Conservation (phyloP, 2,888 invertebrate genomes). For the Tuberolachnus salignus region DNA sequence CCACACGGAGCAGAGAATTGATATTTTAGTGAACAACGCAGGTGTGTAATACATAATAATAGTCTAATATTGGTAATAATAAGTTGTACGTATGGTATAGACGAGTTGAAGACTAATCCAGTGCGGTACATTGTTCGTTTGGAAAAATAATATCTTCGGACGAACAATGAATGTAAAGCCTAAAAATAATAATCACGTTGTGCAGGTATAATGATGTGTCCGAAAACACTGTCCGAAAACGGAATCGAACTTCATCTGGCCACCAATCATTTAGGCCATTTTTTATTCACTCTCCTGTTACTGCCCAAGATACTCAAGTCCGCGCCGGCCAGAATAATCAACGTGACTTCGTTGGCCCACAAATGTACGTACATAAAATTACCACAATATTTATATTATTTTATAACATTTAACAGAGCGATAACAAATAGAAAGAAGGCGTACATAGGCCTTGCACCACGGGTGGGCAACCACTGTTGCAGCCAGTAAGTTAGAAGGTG, state of each 20-base stretch:
- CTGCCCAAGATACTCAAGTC: slow-evolving; percentile 65
- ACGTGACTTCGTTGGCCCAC: slow-evolving; percentile 60
- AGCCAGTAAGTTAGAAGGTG: too few relatives aligned
- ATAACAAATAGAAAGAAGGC: too few relatives aligned
- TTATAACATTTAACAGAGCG: too few relatives aligned
- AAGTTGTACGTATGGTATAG: too few relatives aligned
- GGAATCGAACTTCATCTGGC: slow-evolving; percentile 69
- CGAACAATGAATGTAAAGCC: background rate
- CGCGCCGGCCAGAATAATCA: slow-evolving; percentile 61
- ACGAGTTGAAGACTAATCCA: too few relatives aligned
- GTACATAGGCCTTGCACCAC: too few relatives aligned
- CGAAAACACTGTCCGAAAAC: slow-evolving; percentile 64
- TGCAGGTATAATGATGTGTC: slow-evolving; percentile 64
- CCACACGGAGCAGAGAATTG: slow-evolving; percentile 60
- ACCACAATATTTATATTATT: too few relatives aligned
- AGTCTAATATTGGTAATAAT: too few relatives aligned
- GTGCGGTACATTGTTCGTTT: too few relatives aligned
- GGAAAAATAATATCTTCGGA: background rate
- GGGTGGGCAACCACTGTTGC: too few relatives aligned
- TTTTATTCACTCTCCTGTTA: slow-evolving; percentile 68
- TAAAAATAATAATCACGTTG: background rate
- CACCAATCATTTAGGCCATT: slow-evolving; percentile 70
- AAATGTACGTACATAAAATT: slow-evolving; percentile 49
- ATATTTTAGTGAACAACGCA: slow-evolving; percentile 62
- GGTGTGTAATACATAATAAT: slow-evolving; percentile 59